Percentiles rank a stretch among this genome's conserved stretches.
Conservation (phyloP, 1,140 invertebrate species). For the Drosophila punjabiensis region DNA sequence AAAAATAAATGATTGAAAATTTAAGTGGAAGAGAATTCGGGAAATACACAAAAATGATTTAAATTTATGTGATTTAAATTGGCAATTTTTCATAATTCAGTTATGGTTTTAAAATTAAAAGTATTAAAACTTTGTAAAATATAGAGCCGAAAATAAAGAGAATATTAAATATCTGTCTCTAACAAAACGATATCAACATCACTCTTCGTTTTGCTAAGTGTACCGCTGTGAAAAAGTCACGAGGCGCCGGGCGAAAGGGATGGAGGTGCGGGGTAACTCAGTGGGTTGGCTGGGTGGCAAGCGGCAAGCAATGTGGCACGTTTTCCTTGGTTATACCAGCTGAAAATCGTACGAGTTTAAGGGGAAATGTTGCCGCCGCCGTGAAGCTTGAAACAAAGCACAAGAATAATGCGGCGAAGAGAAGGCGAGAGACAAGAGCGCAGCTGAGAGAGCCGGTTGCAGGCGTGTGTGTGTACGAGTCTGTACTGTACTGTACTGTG, state of each 20-base stretch:
- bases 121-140: neutral
- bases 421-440: conserved; percentile 46
- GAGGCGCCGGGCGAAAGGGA: conserved; percentile 15
- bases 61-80: too few species aligned
- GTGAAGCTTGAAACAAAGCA: conserved; percentile 51
- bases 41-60: neutral
- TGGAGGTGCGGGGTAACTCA: neutral
- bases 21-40: neutral
- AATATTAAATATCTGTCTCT: neutral
- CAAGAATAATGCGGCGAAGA: conserved; percentile 67
- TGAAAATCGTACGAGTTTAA: conserved; percentile 81
- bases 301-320: conserved; percentile 62
- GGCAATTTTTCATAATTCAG: too few species aligned
- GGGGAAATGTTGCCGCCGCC: conserved; percentile 68
- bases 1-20: neutral
- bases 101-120: too few species aligned
- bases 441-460: conserved; percentile 28
- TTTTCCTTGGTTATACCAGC: conserved; percentile 80
- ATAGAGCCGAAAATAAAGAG: neutral
- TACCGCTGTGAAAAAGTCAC: conserved; percentile 35
- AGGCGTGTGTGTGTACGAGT: conserved; percentile 20
- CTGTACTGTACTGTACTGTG: conserved; percentile 55
- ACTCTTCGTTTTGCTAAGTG: neutral
- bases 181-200: neutral
- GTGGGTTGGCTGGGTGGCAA: conserved; percentile 40